A percentile compares a stretch with the other conserved stretches of the same genome.
These are phyloP conservation scores for Telmatochromis sp. DNA, from an alignment of 2,113 vertebrate genomes.

Conservation along the genomic window DNA sequence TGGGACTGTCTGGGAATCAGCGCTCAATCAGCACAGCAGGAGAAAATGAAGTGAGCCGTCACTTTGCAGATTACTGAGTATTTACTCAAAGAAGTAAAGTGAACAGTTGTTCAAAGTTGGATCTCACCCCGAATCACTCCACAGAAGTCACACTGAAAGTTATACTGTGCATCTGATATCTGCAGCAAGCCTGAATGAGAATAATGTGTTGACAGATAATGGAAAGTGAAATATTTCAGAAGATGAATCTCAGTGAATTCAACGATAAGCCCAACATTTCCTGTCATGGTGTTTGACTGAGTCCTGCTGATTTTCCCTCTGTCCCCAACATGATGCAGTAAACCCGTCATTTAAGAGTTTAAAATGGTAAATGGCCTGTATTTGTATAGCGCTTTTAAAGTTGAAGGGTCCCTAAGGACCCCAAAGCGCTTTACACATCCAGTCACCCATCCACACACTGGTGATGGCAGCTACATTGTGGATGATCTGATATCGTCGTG, in stretches of 20 bases:
- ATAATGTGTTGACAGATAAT: not conserved
- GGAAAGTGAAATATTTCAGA: not conserved
- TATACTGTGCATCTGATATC: not conserved
- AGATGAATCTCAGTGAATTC: not conserved
- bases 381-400: too few relatives aligned
- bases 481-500: too few relatives aligned
- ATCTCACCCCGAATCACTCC: not conserved
- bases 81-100: not conserved
- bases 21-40: not conserved
- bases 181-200: not conserved
- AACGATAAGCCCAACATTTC: not conserved
- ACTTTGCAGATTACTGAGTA: not conserved
- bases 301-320: not conserved
- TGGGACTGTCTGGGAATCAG: not conserved
- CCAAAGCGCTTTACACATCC: rapidly evolving
- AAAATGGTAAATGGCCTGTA: not conserved
- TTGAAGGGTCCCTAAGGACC: too few relatives aligned
- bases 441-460: too few relatives aligned
- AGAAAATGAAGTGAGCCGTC: not conserved
- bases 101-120: not conserved
- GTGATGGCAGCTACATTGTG: too few relatives aligned
- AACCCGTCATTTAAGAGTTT: not conserved
- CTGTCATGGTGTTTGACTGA: not conserved
- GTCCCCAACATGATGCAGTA: not conserved
- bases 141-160: not conserved